phyloP scores from a whole-genome alignment of 1,140 invertebrate genomes.

The Bombus waltoni region DNA sequence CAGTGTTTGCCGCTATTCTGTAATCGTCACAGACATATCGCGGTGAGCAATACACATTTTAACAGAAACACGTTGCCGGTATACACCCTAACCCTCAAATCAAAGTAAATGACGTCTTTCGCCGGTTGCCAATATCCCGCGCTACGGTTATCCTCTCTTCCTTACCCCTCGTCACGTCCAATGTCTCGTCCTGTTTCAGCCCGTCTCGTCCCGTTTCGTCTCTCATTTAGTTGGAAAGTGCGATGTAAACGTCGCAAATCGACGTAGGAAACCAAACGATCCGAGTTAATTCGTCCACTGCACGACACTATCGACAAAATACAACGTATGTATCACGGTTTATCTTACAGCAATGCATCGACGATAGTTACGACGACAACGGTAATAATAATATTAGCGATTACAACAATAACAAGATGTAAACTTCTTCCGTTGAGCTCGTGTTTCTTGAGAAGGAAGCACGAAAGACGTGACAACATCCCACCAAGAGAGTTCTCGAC shows the following conservation, averaged over 20 bases:
- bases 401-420: not conserved
- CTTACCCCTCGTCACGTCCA: not conserved
- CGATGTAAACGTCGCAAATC: not conserved
- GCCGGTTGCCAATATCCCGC: constrained; percentile 24
- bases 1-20: not conserved
- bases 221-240: not conserved
- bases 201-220: not conserved
- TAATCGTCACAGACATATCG: not conserved
- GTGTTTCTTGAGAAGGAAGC: not conserved
- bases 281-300: constrained; percentile 31
- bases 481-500: constrained; percentile 65
- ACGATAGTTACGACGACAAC: not conserved
- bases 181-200: no score
- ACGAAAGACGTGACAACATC: constrained; percentile 40
- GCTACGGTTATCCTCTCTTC: constrained; percentile 15
- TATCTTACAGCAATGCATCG: constrained; percentile 6
- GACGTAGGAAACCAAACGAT: not conserved
- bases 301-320: constrained; percentile 59
- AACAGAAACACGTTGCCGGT: constrained; percentile 27
- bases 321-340: not conserved
- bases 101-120: constrained; percentile 40
- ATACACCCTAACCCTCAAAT: constrained; percentile 33
- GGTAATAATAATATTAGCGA: not conserved
- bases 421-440: not conserved
- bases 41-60: constrained; percentile 6